Conservation (phyloP, 1,140 invertebrate species). For the Brachionus calyciflorus region DNA sequence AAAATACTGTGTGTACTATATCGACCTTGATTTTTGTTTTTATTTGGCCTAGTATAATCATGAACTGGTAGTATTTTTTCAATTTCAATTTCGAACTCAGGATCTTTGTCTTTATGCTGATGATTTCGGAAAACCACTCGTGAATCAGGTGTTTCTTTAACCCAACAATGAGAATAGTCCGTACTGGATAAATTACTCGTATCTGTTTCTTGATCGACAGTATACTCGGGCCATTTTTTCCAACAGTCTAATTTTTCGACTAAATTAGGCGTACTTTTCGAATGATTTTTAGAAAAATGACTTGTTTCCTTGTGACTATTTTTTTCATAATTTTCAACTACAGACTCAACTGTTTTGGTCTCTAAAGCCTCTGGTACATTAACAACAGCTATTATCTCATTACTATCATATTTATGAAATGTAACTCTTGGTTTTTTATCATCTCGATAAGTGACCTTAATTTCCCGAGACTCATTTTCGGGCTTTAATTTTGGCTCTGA, state of each 20-base stretch:
- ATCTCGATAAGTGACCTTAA: background rate
- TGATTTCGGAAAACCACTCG: background rate
- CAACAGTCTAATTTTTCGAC: background rate
- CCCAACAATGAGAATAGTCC: background rate
- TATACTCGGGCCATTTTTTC: slow-evolving; percentile 42
- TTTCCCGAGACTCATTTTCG: background rate
- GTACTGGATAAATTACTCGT: background rate
- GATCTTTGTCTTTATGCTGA: background rate
- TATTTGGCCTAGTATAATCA: background rate
- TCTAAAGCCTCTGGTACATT: slow-evolving; percentile 34
- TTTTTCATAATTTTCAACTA: background rate
- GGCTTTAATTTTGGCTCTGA: slow-evolving; percentile 14
- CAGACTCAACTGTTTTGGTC: slow-evolving; percentile 20
- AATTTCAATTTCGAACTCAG: slow-evolving; percentile 45
- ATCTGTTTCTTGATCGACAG: slow-evolving; percentile 36
- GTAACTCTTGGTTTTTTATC: slow-evolving; percentile 3
- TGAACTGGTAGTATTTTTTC: slow-evolving; percentile 15
- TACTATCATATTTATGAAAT: slow-evolving; percentile 28
- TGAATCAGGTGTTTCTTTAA: slow-evolving; percentile 10
- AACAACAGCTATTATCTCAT: slow-evolving; percentile 42
- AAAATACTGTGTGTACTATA: slow-evolving; percentile 28
- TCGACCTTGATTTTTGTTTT: background rate
- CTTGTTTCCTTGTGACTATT: background rate
- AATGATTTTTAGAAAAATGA: background rate
- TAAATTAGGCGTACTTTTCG: slow-evolving; percentile 35